phyloP scores from a whole-genome alignment of 2,888 invertebrate species.

The Entomobrya multifasciata region DNA sequence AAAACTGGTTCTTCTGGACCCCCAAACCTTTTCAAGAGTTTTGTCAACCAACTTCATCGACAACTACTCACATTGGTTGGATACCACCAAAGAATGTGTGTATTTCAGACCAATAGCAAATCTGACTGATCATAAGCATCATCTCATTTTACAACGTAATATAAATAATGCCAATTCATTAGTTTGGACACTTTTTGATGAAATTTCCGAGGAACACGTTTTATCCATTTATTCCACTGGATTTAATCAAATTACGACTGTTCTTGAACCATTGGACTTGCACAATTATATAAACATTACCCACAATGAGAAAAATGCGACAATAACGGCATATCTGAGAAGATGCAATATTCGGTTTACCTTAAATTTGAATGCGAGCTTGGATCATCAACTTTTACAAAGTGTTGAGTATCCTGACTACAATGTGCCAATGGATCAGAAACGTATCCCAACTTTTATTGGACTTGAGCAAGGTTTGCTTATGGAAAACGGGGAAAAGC shows the following conservation, averaged over 20 bases:
- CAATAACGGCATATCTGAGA: not conserved
- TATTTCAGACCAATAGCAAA: not conserved
- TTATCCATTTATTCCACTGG: not conserved
- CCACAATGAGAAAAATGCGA: not conserved
- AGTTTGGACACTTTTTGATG: not conserved
- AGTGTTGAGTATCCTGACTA: slow-evolving; percentile 20
- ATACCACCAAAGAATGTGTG: not conserved
- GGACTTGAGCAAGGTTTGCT: not conserved
- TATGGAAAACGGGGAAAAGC: not conserved
- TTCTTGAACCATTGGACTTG: not conserved
- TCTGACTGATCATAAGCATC: not conserved
- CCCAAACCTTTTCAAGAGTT: not conserved
- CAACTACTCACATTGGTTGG: slow-evolving; percentile 24
- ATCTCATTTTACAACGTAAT: not conserved
- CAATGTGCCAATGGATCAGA: not conserved
- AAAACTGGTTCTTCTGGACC: not conserved
- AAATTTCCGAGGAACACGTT: not conserved
- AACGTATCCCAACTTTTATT: not conserved
- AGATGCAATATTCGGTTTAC: not conserved
- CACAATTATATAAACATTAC: slow-evolving; percentile 11
- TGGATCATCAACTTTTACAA: not conserved
- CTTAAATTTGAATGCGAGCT: too few species aligned
- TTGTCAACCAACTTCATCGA: not conserved
- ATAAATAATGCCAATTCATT: not conserved
- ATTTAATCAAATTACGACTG: not conserved